These are phyloP conservation scores for Halcyon chelicuti DNA, from an alignment of 2,797 vertebrate genomes.

Conservation along the genomic window DNA sequence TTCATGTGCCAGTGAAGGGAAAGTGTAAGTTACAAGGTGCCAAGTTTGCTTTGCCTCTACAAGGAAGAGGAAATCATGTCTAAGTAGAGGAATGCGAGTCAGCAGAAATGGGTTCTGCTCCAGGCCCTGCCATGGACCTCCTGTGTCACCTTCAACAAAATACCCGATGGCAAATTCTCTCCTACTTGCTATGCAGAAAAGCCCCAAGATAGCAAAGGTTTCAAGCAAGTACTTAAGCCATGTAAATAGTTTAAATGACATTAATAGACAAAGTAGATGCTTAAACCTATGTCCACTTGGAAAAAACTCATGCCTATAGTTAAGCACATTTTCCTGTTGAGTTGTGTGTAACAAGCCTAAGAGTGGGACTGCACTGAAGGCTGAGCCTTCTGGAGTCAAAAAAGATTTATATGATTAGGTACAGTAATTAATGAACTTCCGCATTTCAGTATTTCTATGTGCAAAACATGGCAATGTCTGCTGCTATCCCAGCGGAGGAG, in stretches of 20 bases:
- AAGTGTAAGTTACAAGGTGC: not conserved
- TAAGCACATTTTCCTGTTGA: not conserved
- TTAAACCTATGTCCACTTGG: not conserved
- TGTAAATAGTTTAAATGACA: not conserved
- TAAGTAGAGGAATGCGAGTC: not conserved
- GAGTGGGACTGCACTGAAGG: not conserved
- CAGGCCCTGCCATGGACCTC: not conserved
- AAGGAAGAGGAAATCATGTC: not conserved
- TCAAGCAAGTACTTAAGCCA: not conserved
- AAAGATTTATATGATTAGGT: not conserved
- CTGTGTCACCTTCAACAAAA: not conserved
- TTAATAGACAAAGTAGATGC: not conserved
- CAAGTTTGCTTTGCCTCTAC: not conserved
- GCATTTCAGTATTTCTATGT: not conserved
- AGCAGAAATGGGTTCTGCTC: not conserved
- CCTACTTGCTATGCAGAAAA: not conserved
- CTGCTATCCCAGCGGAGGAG: not conserved
- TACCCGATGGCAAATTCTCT: not conserved
- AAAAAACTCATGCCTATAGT: not conserved
- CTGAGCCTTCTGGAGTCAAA: not conserved
- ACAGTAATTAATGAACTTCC: not conserved
- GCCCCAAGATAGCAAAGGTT: not conserved
- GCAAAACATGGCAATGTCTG: not conserved
- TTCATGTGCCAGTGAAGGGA: not conserved
- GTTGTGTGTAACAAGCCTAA: not conserved